phyloP scores from a whole-genome alignment of 1,140 invertebrate genomes.

The Drosophila tani region DNA sequence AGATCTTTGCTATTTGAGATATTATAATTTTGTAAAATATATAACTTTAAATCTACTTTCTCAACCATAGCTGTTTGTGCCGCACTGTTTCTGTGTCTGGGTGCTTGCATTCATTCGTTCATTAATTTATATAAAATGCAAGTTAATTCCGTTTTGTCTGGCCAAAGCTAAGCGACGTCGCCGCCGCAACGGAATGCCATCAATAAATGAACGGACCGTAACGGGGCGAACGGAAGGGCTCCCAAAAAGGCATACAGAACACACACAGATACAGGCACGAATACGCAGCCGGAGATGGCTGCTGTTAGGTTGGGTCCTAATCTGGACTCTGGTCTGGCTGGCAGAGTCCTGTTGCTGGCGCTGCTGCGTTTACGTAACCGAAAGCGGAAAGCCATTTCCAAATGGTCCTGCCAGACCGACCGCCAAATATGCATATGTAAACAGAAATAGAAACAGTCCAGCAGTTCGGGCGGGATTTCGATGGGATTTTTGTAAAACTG shows the following conservation, averaged over 20 bases:
- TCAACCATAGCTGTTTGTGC: neutral
- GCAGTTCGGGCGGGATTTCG: constrained; percentile 42
- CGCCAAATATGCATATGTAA: constrained; percentile 80
- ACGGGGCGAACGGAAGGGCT: constrained; percentile 20
- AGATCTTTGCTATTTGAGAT: no score
- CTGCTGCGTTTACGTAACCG: constrained; percentile 68
- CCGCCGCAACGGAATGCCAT: constrained; percentile 72
- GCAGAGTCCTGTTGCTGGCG: constrained; percentile 15
- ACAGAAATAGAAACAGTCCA: constrained; percentile 63
- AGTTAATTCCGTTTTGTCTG: constrained; percentile 84
- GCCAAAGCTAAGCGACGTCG: constrained; percentile 67
- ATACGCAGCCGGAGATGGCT: constrained; percentile 12
- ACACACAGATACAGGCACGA: constrained; percentile 35
- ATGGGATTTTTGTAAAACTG: constrained; percentile 75
- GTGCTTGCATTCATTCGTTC: constrained; percentile 70
- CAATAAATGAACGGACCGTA: constrained; percentile 76
- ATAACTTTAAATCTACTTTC: neutral
- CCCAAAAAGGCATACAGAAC: constrained; percentile 48
- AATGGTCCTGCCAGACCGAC: constrained; percentile 57
- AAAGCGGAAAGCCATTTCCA: constrained; percentile 77
- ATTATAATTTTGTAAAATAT: no score
- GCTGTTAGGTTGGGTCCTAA: constrained; percentile 24
- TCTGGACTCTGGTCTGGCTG: constrained; percentile 39
- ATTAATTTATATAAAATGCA: constrained; percentile 85
- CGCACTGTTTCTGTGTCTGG: constrained; percentile 19